Evolutionary conservation across 37 sponge, comb jelly and placozoan species (phyloP), one percentile per base, ranked within the genome.

Genomic region (Ephydatia muelleri): DNA sequence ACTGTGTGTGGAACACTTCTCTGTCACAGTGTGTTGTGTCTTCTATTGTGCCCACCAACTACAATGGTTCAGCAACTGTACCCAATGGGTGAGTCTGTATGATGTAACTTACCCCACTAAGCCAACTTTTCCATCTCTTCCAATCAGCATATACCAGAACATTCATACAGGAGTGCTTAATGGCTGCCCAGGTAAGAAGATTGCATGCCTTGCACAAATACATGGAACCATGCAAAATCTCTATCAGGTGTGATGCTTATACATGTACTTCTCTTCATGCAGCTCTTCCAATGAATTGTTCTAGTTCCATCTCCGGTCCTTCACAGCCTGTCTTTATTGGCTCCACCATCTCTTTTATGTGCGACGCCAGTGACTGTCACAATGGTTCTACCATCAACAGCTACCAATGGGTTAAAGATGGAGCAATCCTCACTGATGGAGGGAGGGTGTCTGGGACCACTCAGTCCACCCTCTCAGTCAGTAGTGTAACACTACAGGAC

Each of bases 1-100:
- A 85, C 85, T 85, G 85, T 72, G 78, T 85, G 48, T 85, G 85
- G 85, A 70, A 73, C 74, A 33, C 31, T 57, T 57, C 57, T 57
- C 19, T 57, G 57, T 57, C 57, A 5, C 57, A 57, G 57, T 57
- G 57, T 57, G 57, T 57, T 14, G 57, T 57, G 57, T 57, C 16
- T 57, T 57, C 57, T 57, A 57, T 57, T 16, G 57, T 57, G 19
- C 57, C 57, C 57, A 57, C 57, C 57, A 57, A 1, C 19, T 57
- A 5, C 16, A 57, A 57, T 57, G 19, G 57, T 57, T 57, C 16
- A 11, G 57, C 57, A 57, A 19, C 57, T 19, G 57, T 57, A 11
- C 57, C 57, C 57, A 57, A 57, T 57, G 57, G 57, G 57, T 57
- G 57, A 57, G 57, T 57, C 16, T 57, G 57, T 57, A 57, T 14